Conservation (phyloP, 2,888 invertebrate genomes). For the Stramonita haemastoma region DNA sequence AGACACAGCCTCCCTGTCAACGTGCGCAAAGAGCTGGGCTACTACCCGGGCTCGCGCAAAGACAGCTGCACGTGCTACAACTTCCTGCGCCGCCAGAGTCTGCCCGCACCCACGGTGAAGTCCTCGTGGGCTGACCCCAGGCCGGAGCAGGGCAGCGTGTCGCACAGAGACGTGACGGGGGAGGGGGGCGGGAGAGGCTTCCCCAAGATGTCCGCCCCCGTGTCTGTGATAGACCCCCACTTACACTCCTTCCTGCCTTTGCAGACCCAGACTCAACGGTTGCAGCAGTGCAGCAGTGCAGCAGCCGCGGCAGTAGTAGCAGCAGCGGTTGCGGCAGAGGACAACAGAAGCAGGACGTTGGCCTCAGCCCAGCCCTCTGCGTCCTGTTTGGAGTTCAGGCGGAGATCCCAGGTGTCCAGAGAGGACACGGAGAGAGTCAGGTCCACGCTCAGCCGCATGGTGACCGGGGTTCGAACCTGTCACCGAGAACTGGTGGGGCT, state of each 20-base stretch:
- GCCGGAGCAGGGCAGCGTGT: neutral
- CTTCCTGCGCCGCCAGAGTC: constrained; percentile 55
- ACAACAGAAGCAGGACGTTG: neutral
- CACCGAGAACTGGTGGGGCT: constrained; percentile 43
- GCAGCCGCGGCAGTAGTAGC: neutral
- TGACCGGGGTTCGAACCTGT: neutral
- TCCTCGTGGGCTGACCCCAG: constrained; percentile 9
- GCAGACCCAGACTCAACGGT: constrained; percentile 45
- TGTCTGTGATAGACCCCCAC: constrained; percentile 35
- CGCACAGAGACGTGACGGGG: constrained; percentile 53
- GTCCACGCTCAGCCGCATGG: neutral
- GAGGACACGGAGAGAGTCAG: constrained; percentile 22
- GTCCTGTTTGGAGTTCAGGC: constrained; percentile 27
- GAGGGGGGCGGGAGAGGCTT: constrained; percentile 56
- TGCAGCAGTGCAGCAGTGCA: constrained; percentile 48
- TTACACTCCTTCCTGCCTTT: constrained; percentile 47
- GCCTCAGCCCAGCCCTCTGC: neutral
- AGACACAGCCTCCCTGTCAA: constrained; percentile 61
- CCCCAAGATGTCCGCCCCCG: constrained; percentile 61
- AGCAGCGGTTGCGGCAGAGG: too few species aligned
- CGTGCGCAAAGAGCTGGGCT: constrained; percentile 56
- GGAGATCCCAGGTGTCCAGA: neutral
- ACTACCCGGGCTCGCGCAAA: constrained; percentile 75
- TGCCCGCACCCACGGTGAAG: constrained; percentile 51
- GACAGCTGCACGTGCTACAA: constrained; percentile 81